Conservation (phyloP, 1,140 invertebrate species). For the Rhagoletis zephyria region DNA sequence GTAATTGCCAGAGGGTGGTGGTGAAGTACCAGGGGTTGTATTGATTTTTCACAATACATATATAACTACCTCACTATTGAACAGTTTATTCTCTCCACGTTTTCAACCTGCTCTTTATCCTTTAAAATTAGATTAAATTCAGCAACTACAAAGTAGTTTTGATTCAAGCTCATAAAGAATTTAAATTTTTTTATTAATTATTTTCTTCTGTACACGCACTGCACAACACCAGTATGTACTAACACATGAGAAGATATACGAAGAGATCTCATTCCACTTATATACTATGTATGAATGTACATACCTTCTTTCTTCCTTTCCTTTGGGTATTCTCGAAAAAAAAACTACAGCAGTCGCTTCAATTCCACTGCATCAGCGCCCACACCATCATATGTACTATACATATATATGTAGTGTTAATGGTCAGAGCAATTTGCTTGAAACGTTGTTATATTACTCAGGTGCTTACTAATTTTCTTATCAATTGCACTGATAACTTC, state of each 20-base stretch:
- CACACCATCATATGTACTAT: background rate
- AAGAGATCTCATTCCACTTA: background rate
- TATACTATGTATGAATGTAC: background rate
- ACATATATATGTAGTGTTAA: background rate
- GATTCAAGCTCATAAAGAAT: background rate
- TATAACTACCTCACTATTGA: background rate
- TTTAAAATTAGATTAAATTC: no score
- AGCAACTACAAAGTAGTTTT: background rate
- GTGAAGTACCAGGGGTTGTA: background rate
- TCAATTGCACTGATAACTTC: conserved; percentile 36
- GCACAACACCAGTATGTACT: background rate
- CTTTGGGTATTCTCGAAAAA: conserved; percentile 27
- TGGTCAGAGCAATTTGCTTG: background rate
- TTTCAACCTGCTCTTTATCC: no score
- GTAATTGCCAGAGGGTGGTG: background rate
- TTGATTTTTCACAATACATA: conserved; percentile 22
- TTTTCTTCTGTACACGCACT: background rate
- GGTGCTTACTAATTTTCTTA: conserved; percentile 29
- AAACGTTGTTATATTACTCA: background rate
- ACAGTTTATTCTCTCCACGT: background rate
- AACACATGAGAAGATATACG: background rate
- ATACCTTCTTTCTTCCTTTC: conserved; percentile 35
- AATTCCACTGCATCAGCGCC: conserved; percentile 18
- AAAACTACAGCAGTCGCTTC: background rate
- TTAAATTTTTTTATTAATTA: no score